Base-by-base conservation (phyloP, 2,113 vertebrate species). In the Ascaphus truei region DNA sequence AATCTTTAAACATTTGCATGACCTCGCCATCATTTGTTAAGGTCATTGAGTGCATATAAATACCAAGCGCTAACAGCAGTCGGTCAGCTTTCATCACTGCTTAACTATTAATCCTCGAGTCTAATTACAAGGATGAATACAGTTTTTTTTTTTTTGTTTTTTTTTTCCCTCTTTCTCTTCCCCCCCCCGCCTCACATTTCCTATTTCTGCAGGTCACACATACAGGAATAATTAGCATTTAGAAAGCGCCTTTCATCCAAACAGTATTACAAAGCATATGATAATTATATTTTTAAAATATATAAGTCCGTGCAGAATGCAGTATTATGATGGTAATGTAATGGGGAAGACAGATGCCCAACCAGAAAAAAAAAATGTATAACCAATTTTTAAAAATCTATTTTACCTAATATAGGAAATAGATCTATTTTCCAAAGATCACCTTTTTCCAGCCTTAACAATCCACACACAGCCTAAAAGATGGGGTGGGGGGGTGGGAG, bases 1-100 rank as follows among this genome's bases (percentile, higher is more conserved):
- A 67, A 37, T 72, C 56, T 47, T 33, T 26, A 23, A 18, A 59
- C 0, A 1, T 68, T 79, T 67, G 65, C 56, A 67, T 68, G 72
- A 79, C 73, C 67, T 73, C 1, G 43, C 43, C 0, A 50, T 43
- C 27, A 66, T 66, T 73, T 63, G 59, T 69, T 68, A 69, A 75
- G 51, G 73, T 72, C 8, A 50, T 30, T 51, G 10, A 4, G 50
- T 69, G 18, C 51, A 51, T 15, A 53, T 76, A 79, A 68, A 58
- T 1, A 0, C 48, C 15, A 30, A 60, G 69, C 11, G 39, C 27
- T 41, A 16, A 29, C 0, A n/a, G 37, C 2, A 27, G 27, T 7
- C 62, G 71, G 4, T 56, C 68, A 52, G 25, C 13, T 15, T 3
- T 72, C 43, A 29, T 75, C 66, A 7, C 1, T 60, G 8, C 47